Evolutionary conservation across 1,140 invertebrate genomes (phyloP).

Genomic region (Magallana gigas): DNA sequence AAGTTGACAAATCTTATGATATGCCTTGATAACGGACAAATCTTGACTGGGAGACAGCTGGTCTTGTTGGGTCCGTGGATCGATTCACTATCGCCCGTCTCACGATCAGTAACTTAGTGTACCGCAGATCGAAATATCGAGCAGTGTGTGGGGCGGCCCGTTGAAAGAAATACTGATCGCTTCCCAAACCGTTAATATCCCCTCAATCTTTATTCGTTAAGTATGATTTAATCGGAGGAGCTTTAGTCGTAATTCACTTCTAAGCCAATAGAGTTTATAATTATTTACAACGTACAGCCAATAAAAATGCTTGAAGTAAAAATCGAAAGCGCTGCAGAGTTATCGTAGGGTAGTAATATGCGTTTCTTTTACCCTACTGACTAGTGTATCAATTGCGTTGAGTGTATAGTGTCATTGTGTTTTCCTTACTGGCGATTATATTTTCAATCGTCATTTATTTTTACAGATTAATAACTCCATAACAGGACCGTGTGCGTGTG

Average conservation of each 20-base stretch:
- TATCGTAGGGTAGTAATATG: too few relatives aligned
- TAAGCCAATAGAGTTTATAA: neutral
- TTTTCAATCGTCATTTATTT: too few relatives aligned
- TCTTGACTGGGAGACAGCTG: slow-evolving; percentile 22
- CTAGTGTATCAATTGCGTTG: too few relatives aligned
- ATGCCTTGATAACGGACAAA: neutral
- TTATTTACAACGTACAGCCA: slow-evolving; percentile 16
- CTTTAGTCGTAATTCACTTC: neutral
- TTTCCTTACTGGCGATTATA: too few relatives aligned
- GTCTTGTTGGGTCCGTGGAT: neutral
- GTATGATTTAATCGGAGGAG: slow-evolving; percentile 19
- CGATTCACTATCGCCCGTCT: neutral
- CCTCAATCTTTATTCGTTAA: neutral
- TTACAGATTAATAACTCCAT: too few relatives aligned
- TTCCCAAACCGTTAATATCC: neutral
- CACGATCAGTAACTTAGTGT: neutral
- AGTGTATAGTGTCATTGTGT: too few relatives aligned
- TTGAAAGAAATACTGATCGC: neutral
- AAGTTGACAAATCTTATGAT: neutral
- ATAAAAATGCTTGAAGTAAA: neutral
- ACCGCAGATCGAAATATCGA: neutral
- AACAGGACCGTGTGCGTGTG: too few relatives aligned
- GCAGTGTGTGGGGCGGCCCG: neutral
- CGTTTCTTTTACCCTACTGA: too few relatives aligned
- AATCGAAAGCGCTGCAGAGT: neutral